Conservation (phyloP, 2,888 invertebrate species). For the Ophion costatus region DNA sequence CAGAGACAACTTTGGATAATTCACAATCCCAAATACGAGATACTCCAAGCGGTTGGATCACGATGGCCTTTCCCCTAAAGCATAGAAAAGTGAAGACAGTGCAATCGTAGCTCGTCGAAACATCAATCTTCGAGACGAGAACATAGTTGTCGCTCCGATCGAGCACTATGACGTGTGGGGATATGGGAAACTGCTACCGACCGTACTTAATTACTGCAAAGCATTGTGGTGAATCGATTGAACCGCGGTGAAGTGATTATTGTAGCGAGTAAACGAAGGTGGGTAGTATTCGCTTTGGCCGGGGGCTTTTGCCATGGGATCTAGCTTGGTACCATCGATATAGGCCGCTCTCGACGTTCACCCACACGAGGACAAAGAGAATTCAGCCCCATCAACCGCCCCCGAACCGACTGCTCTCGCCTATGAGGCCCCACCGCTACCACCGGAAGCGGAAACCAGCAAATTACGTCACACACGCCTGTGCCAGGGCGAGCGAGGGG, state of each 20-base stretch:
- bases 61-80: not conserved
- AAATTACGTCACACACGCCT: constrained; percentile 75
- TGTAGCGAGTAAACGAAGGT: constrained; percentile 9
- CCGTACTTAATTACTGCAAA: constrained; percentile 61
- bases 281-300: constrained; percentile 49
- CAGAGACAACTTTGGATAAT: too few relatives aligned
- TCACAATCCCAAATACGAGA: not conserved
- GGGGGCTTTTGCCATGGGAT: constrained; percentile 21
- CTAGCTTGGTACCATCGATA: constrained; percentile 9
- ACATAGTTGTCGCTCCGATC: not conserved
- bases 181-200: constrained; percentile 8
- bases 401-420: constrained; percentile 25
- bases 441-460: constrained; percentile 76
- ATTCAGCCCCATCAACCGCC: constrained; percentile 51
- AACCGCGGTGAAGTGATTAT: constrained; percentile 62
- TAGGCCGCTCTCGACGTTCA: constrained; percentile 50
- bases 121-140: not conserved
- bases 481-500: constrained; percentile 40
- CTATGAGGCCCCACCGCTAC: constrained; percentile 59
- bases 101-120: not conserved
- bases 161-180: not conserved
- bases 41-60: not conserved
- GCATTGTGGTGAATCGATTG: constrained; percentile 62
- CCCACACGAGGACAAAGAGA: constrained; percentile 55
- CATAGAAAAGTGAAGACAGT: not conserved